Evolutionary conservation across 2,797 vertebrate genomes (phyloP).

Genomic region (Notamacropus eugenii): DNA sequence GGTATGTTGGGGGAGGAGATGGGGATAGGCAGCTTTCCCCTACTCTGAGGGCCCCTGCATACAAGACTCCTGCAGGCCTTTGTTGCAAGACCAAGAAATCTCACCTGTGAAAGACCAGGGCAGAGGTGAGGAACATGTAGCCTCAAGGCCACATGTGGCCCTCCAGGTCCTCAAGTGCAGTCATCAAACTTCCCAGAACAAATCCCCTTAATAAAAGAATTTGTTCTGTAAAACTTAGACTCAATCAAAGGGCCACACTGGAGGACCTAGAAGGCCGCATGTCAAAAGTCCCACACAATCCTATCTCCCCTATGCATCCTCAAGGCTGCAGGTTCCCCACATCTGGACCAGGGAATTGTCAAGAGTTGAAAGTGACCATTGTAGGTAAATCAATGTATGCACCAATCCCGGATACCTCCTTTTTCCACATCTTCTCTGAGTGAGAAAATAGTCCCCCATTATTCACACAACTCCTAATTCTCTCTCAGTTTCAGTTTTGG

Average conservation of each 20-base stretch:
- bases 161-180: too few species aligned
- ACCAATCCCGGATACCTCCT: not conserved
- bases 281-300: too few species aligned
- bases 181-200: too few species aligned
- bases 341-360: not conserved
- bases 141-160: too few species aligned
- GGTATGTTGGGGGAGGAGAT: not conserved
- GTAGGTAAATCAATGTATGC: not conserved
- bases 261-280: too few species aligned
- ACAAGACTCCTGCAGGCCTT: not conserved
- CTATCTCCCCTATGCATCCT: too few species aligned
- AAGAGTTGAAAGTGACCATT: not conserved
- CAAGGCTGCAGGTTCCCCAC: too few species aligned
- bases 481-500: not conserved
- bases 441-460: not conserved
- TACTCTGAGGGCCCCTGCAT: not conserved
- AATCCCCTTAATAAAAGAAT: too few species aligned
- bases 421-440: not conserved
- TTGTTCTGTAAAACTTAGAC: too few species aligned
- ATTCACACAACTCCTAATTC: not conserved
- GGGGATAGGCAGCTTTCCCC: not conserved
- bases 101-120: not conserved
- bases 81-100: not conserved
- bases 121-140: too few species aligned
- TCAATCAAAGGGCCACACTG: too few species aligned